Percentiles rank a stretch among this genome's conserved stretches.
phyloP scores from a whole-genome alignment of 2,113 vertebrate genomes.

The Oceanodroma tethys region DNA sequence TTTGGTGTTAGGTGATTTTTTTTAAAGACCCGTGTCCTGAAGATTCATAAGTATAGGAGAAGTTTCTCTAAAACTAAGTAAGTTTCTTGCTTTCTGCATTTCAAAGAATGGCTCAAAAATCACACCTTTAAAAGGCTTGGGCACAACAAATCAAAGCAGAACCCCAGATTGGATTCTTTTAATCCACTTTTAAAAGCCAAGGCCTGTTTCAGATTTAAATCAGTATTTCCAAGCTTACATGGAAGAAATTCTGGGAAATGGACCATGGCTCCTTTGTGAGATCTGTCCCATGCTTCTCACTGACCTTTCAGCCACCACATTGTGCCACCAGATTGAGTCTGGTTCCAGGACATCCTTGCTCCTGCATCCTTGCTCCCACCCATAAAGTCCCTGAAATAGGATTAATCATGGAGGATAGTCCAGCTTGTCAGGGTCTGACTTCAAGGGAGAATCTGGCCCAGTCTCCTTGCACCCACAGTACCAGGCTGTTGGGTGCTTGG shows the following conservation, averaged over 20 bases:
- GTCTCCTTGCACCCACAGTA: background rate
- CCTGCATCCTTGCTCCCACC: background rate
- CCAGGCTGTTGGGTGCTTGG: background rate
- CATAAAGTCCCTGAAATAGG: background rate
- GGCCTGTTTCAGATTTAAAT: background rate
- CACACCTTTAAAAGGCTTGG: background rate
- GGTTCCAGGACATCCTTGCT: background rate
- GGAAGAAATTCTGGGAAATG: background rate
- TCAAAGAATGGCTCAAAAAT: background rate
- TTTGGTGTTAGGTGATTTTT: background rate
- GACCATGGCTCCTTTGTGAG: background rate
- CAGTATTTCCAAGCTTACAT: background rate
- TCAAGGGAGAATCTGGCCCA: background rate
- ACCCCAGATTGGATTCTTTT: background rate
- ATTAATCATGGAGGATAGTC: background rate
- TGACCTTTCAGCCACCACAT: background rate
- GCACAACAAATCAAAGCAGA: background rate
- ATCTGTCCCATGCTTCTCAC: background rate
- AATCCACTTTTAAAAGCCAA: background rate
- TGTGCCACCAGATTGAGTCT: background rate
- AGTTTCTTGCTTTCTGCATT: background rate
- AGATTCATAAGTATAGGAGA: background rate
- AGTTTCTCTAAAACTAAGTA: background rate
- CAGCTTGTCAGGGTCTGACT: background rate
- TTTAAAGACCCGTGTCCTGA: background rate